Percentiles rank a stretch among this genome's conserved stretches.
Conservation (phyloP, 1,140 invertebrate species). For the Hetaerina americana region DNA sequence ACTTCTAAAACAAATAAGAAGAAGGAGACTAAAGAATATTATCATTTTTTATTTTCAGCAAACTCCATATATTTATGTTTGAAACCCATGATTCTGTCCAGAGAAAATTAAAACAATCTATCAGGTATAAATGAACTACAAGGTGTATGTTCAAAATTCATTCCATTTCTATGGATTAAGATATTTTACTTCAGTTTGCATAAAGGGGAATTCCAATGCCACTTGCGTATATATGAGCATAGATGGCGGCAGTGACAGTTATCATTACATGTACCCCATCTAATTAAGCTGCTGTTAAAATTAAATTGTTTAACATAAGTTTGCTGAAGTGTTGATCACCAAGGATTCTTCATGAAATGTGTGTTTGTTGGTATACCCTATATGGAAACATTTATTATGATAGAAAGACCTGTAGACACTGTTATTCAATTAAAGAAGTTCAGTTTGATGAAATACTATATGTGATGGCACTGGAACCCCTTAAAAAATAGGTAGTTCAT, state of each 20-base stretch:
- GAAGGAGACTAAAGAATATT: not conserved
- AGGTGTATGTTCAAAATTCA: not conserved
- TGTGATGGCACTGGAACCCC: constrained; percentile 8
- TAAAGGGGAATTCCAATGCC: not conserved
- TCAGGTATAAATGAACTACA: not conserved
- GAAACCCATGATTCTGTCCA: not conserved
- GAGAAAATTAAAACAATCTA: not conserved
- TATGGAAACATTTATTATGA: constrained; percentile 5
- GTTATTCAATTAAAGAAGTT: constrained; percentile 3
- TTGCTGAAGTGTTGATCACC: not conserved
- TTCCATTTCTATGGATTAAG: not conserved
- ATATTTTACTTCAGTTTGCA: not conserved
- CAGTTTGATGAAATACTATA: constrained; percentile 7
- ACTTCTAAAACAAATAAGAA: not conserved
- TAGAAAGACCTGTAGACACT: not conserved
- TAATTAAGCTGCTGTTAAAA: not conserved
- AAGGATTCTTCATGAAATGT: not conserved
- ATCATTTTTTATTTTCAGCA: not conserved
- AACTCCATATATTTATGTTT: not conserved
- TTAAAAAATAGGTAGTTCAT: constrained; percentile 8
- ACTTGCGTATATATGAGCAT: not conserved
- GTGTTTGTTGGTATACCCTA: not conserved
- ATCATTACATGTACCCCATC: not conserved
- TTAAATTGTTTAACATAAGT: not conserved
- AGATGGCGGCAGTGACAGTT: not conserved